Base-by-base conservation (phyloP, 2,888 invertebrate species). In the Pollenia labialis region DNA sequence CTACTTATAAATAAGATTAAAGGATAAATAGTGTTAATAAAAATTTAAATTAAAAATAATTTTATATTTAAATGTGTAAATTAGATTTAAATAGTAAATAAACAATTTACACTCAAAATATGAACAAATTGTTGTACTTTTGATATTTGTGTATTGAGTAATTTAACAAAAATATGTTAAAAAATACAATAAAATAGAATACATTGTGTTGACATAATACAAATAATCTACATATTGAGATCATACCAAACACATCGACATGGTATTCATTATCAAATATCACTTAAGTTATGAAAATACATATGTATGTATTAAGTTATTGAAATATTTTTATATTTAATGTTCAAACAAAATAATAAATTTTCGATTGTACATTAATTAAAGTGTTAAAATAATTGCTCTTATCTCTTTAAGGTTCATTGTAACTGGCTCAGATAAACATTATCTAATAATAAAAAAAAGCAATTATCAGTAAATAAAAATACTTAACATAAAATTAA, bases 261-360 rank as follows among this genome's bases (percentile, higher is more conserved):
- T 32, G 32, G 4, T 6, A 32, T 32, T 32, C 56, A 56, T 23
- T 23, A 12, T 56, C 23, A 11, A 56, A 56, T 12, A 56, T 4
- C 56, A 23, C 56, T 56, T 56, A 56, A 56, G 23, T 56, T 56
- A 56, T 56, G 11, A 18, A 56, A 56, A 56, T 56, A 4, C 23
- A 56, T 10, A 56, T 32, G 32, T 32, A 32, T 32, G 32, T 32
- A 32, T 32, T 32, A 32, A 6, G 32, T 52, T 52, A 52, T 52
- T 52, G 52, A 23, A 23, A 56, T 6, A 23, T 56, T 56, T 56
- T 56, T 56, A 54, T 52, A 52, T 16, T 9, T 52, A 52, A 12
- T 0, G 9, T 18, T 23, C 23, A 18, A 54, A 18, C 2, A 56
- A 18, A 56, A 52, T 8, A 52, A 32, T 6, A 32, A 32, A 32